These are phyloP conservation scores for Ageneiosus marmoratus DNA, from an alignment of 2,113 vertebrate genomes.

Conservation along the genomic window DNA sequence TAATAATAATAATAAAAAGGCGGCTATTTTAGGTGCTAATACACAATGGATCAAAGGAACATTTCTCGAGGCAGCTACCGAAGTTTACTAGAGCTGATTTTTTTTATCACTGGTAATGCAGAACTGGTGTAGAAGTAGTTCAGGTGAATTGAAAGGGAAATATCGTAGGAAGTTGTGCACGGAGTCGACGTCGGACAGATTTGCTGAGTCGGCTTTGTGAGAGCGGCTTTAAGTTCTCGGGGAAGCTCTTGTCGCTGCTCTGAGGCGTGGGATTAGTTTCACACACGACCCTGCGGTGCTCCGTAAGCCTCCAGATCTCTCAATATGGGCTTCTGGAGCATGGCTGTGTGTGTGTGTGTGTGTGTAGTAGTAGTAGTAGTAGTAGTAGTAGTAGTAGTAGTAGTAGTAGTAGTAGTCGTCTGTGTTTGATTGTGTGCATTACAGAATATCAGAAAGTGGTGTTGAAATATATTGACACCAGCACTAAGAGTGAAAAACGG, in stretches of 20 bases:
- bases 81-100: neutral
- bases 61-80: no score
- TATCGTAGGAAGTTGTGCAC: neutral
- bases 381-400: neutral
- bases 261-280: slow-evolving; percentile 58
- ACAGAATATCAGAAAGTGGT: neutral
- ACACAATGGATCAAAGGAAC: no score
- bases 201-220: slow-evolving; percentile 20
- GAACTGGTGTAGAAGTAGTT: neutral
- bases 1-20: no score
- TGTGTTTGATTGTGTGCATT: neutral
- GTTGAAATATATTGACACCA: neutral
- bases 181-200: neutral
- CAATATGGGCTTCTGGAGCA: slow-evolving; percentile 54
- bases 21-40: no score
- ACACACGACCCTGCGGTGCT: slow-evolving; percentile 52
- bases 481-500: no score
- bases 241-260: slow-evolving; percentile 21
- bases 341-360: slow-evolving; percentile 10
- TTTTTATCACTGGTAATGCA: neutral
- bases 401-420: no score
- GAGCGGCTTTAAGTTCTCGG: slow-evolving; percentile 12
- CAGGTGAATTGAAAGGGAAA: neutral
- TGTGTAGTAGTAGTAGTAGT: neutral
- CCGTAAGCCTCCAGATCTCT: slow-evolving; percentile 61